Conservation (phyloP, 2,888 invertebrate genomes). For the Tribolium freemani region DNA sequence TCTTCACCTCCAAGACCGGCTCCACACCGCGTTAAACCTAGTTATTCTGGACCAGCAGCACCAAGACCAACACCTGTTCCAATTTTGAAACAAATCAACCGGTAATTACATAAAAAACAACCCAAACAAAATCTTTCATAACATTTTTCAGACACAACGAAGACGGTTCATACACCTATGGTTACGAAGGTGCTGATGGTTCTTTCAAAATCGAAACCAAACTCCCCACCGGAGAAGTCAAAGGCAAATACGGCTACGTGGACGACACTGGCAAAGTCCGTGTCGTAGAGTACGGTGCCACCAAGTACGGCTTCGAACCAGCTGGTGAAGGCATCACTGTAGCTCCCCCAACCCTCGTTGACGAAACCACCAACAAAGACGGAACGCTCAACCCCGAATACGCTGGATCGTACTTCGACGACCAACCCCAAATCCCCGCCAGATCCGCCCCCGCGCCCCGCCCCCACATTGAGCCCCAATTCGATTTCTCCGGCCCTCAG, state of each 20-base stretch:
- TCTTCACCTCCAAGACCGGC: conserved; percentile 68
- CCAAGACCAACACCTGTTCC: conserved; percentile 77
- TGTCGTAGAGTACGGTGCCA: conserved; percentile 90
- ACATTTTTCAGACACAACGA: conserved; percentile 80
- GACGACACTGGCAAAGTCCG: conserved; percentile 86
- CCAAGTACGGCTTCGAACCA: conserved; percentile 90
- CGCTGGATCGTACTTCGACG: conserved; percentile 64
- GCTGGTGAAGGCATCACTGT: conserved; percentile 90
- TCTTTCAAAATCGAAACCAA: conserved; percentile 93
- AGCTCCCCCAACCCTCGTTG: conserved; percentile 75
- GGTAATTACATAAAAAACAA: conserved; percentile 66
- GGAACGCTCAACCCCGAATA: conserved; percentile 66
- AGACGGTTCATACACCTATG: conserved; percentile 92
- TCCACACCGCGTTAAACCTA: conserved; percentile 65
- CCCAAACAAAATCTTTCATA: neutral
- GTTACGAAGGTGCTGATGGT: conserved; percentile 90
- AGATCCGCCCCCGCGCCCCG: conserved; percentile 60
- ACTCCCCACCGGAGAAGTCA: conserved; percentile 83
- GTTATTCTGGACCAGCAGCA: conserved; percentile 65
- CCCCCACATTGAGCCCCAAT: conserved; percentile 43
- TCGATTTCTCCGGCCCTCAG: conserved; percentile 52
- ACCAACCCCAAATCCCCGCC: conserved; percentile 52
- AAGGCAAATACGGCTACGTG: conserved; percentile 92
- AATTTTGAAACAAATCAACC: conserved; percentile 90
- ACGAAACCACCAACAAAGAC: conserved; percentile 70